These are phyloP conservation scores for Mionectes olivaceus DNA, from an alignment of 2,797 vertebrate genomes.

Conservation along the genomic window DNA sequence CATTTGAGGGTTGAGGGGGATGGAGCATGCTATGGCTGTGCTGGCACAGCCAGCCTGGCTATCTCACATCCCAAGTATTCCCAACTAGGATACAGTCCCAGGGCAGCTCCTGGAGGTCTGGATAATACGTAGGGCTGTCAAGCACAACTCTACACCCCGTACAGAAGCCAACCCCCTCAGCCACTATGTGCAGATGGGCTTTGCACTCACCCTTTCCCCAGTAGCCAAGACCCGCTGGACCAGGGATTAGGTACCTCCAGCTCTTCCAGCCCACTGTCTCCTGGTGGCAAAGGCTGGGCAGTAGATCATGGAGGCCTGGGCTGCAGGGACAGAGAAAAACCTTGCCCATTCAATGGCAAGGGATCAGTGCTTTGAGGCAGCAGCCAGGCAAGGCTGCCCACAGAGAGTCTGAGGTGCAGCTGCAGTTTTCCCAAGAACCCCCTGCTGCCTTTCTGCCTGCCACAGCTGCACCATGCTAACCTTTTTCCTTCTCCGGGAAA, in stretches of 20 bases:
- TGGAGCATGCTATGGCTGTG: rapidly evolving
- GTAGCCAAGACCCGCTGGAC: rapidly evolving
- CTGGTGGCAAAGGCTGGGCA: neutral
- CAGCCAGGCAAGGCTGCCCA: neutral
- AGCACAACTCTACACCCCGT: rapidly evolving
- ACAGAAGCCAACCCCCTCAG: neutral
- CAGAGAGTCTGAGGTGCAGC: neutral
- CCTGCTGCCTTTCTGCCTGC: neutral
- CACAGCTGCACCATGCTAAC: neutral
- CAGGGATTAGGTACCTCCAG: neutral
- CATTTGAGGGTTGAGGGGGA: neutral
- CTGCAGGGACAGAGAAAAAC: rapidly evolving
- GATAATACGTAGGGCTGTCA: neutral
- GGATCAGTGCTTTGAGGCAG: rapidly evolving
- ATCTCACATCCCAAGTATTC: neutral
- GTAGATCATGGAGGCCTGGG: rapidly evolving
- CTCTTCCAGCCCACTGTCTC: neutral
- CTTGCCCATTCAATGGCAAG: neutral
- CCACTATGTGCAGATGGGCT: neutral
- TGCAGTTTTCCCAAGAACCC: neutral
- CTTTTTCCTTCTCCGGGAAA: neutral
- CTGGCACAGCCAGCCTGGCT: neutral
- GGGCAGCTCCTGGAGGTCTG: neutral
- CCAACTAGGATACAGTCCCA: rapidly evolving
- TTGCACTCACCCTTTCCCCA: neutral